Base-by-base conservation (phyloP, 2,113 vertebrate genomes). In the Cavia aperea region DNA sequence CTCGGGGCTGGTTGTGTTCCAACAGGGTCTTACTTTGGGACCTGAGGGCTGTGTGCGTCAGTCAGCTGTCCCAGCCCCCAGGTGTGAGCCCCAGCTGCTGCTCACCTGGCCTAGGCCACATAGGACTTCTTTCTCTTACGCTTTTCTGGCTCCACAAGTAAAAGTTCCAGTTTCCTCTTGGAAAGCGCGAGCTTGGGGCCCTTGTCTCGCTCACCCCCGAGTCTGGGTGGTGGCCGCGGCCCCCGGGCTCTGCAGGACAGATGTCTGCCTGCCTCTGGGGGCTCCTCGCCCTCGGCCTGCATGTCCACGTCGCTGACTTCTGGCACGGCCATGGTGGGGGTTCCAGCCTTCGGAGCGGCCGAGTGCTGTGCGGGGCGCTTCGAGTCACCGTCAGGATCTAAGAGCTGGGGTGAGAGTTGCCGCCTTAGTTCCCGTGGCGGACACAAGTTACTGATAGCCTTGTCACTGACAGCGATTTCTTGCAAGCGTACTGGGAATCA, bases 311-410 rank as follows among this genome's bases (percentile, higher is more conserved):
- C 98, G 1, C 66, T 0, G 5, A 7, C 56, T 1, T 49, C 68
- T 4, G 1, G 54, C 3, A 16, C 19, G 8, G 16, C 66, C 7
- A 46, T 4, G 2, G 16, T 8, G 6, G 85, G 89, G 31, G n/a
- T 62, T 62, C 24, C 1, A 1, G 68, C 33, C 73, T 90, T 81
- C 1, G 39, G 70, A 3, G 14, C 33, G 36, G 19, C 49, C 0
- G 21, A 12, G 24, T 72, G 90, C 70, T 95, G 77, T 4, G 36
- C 3, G 9, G 97, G 93, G 13, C 70, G 92, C 24, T 98, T 98
- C 96, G 97, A 98, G 88, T 98, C 98, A 0, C 98, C 98, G 0
- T 98, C 98, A 0, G 98, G 98, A 96, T 99, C 99, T 98, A 97
- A 92, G 95, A 97, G 97, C 99, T 99, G 91, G 83, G 1, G 58